phyloP scores from a whole-genome alignment of 1,140 invertebrate genomes.

The Notospermus geniculatus region DNA sequence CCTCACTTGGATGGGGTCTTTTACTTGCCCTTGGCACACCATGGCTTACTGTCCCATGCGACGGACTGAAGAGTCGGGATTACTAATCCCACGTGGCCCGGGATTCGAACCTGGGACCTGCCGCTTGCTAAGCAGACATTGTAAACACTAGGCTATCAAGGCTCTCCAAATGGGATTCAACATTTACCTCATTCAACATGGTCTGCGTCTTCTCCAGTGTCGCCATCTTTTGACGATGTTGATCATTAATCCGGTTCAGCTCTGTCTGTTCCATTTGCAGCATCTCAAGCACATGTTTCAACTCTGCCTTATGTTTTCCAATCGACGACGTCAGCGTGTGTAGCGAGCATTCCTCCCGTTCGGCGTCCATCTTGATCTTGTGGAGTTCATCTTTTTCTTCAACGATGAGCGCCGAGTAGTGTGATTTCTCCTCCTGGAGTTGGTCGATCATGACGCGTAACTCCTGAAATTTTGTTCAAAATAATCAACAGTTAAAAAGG shows the following conservation, averaged over 20 bases:
- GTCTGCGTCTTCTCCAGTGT: conserved; percentile 45
- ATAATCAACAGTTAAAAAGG: too few species aligned
- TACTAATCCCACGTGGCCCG: too few species aligned
- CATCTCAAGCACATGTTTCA: conserved; percentile 48
- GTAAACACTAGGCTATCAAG: too few species aligned
- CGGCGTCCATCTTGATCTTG: conserved; percentile 38
- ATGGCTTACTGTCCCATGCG: too few species aligned
- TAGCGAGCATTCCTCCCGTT: conserved; percentile 43
- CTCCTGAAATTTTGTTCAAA: conserved; percentile 26
- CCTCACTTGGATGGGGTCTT: too few species aligned
- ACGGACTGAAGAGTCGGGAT: too few species aligned
- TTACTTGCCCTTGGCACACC: too few species aligned
- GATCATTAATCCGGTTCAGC: conserved; percentile 38
- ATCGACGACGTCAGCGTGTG: conserved; percentile 39
- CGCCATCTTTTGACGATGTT: conserved; percentile 38
- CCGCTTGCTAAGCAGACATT: too few species aligned
- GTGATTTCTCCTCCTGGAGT: conserved; percentile 37
- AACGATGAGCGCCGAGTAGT: conserved; percentile 33
- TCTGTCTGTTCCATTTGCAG: conserved; percentile 40
- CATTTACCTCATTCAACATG: conserved; percentile 35
- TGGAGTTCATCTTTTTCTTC: conserved; percentile 33
- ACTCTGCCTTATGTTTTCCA: conserved; percentile 42
- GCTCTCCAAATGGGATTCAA: not conserved
- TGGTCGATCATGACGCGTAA: conserved; percentile 31
- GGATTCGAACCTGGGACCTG: too few species aligned